Evolutionary conservation across 2,888 invertebrate genomes (phyloP).

Genomic region (Leucophenga montana): DNA sequence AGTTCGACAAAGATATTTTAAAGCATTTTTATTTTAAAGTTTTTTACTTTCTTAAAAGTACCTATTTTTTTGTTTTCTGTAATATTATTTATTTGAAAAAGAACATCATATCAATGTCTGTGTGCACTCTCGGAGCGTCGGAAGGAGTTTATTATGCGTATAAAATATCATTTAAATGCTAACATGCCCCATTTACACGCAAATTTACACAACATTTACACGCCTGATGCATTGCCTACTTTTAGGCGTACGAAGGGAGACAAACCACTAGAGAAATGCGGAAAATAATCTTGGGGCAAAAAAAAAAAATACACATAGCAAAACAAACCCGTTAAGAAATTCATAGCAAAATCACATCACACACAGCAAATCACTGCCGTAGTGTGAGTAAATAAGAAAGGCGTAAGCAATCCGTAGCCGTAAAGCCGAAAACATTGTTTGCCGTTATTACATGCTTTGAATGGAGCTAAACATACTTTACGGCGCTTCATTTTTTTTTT

Average conservation of each 20-base stretch:
- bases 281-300: background rate
- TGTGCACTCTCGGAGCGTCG: background rate
- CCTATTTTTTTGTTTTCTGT: constrained; percentile 2
- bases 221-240: constrained; percentile 36
- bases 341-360: background rate
- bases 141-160: constrained; percentile 55
- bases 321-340: background rate
- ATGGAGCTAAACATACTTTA: constrained; percentile 17
- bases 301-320: too few relatives aligned
- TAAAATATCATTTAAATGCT: constrained; percentile 64
- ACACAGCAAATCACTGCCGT: background rate
- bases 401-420: constrained; percentile 7
- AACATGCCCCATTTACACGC: constrained; percentile 62
- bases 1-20: background rate
- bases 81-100: background rate
- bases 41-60: background rate
- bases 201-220: constrained; percentile 49
- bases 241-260: constrained; percentile 35
- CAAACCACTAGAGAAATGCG: background rate
- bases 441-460: constrained; percentile 13
- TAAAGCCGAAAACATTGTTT: constrained; percentile 17
- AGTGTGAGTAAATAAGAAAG: background rate
- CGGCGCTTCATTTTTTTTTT: too few relatives aligned
- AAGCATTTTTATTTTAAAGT: background rate
- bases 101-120: background rate